These are phyloP conservation scores for Triplophysa siluroides DNA, from an alignment of 2,113 vertebrate species.

Conservation along the genomic window DNA sequence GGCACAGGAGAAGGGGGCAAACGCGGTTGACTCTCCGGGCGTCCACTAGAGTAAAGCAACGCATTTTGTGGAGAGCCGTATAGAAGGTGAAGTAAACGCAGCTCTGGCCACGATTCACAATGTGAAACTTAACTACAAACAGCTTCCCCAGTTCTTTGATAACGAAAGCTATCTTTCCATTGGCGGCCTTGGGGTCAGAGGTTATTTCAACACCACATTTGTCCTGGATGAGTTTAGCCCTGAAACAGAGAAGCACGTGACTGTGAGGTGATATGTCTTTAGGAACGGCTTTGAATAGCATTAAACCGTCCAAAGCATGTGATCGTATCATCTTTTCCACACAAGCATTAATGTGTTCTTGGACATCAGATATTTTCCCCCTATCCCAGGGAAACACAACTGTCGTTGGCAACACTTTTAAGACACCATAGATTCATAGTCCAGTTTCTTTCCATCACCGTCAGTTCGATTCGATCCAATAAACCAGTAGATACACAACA, in stretches of 20 bases:
- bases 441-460: background rate
- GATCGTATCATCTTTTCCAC: background rate
- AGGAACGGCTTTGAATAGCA: background rate
- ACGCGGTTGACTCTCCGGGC: constrained; percentile 63
- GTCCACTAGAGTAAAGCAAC: constrained; percentile 68
- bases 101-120: constrained; percentile 70
- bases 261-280: background rate
- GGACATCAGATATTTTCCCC: too few species aligned
- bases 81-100: constrained; percentile 73
- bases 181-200: constrained; percentile 57
- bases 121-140: constrained; percentile 63
- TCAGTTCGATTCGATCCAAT: background rate
- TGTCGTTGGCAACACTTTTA: too few species aligned
- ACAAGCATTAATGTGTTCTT: background rate
- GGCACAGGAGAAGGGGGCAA: constrained; percentile 69
- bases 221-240: constrained; percentile 69
- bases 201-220: constrained; percentile 79
- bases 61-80: constrained; percentile 57
- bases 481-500: background rate
- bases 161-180: constrained; percentile 73
- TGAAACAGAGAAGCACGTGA: constrained; percentile 51
- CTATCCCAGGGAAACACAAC: too few species aligned
- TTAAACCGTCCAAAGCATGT: background rate
- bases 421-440: too few species aligned
- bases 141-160: constrained; percentile 48